Evolutionary conservation across 1,140 invertebrate genomes (phyloP), one percentile per base, ranked within the genome.

Genomic region (Aphis craccivora): DNA sequence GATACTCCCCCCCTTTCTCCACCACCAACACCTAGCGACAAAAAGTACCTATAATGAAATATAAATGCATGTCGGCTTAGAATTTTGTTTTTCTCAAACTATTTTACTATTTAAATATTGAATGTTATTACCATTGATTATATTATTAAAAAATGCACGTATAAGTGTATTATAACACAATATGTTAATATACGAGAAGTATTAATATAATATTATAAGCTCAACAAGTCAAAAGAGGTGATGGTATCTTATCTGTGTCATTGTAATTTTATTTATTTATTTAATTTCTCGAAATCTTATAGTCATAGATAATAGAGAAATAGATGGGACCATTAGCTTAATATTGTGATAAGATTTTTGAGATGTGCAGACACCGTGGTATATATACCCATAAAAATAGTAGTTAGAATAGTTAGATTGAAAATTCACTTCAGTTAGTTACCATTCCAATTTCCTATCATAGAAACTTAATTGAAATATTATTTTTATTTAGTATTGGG

Each of bases 101-200:
- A 76, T n/a, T n/a, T 76, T n/a, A n/a, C n/a, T 76, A 20, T 76
- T 76, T n/a, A 76, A 76, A 76, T 35, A 76, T 76, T 76, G 60
- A 76, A 76, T 76, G 14, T 5, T 76, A 76, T 76, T n/a, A 76
- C 60, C 60, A 76, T 76, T 76, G 30, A n/a, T 20, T n/a, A 76
- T n/a, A n/a, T 76, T 76, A 76, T 76, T 4, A 35, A n/a, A 67
- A 67, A 76, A 76, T n/a, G n/a, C 11, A n/a, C 14, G 14, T n/a
- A 2, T 40, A 40, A 1, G 37, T 40, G 1, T 40, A 18, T 18
- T 40, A 18, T 18, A 76, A 76, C n/a, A 35, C 60, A 76, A 18
- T 35, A 76, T 76, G 60, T 76, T 76, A 76, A 76, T 76, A 76
- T 76, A 76, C n/a, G 14, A n/a, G 30, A 18, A 18, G 60, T 76